These are phyloP conservation scores for Trogon melanurus DNA, from an alignment of 2,113 vertebrate species.

Conservation along the genomic window DNA sequence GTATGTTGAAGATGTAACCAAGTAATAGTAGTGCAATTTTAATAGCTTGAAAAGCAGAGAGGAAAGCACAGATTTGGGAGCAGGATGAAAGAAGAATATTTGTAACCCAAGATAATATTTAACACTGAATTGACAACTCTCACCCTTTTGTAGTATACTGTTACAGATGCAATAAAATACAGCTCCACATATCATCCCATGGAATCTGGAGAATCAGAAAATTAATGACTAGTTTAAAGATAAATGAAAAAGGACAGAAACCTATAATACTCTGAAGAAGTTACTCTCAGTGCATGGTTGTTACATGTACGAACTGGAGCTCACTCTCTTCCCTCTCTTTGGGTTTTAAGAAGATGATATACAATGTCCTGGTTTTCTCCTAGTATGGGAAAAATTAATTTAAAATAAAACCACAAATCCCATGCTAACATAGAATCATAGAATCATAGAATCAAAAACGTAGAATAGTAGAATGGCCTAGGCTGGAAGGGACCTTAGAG, in stretches of 20 bases:
- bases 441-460: no score
- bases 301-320: background rate
- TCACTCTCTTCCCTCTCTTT: background rate
- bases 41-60: background rate
- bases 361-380: background rate
- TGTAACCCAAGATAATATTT: background rate
- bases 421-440: background rate
- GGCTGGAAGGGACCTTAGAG: no score
- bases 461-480: no score
- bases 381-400: background rate
- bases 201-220: constrained; percentile 36
- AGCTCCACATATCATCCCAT: background rate
- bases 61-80: background rate
- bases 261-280: background rate
- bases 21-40: background rate
- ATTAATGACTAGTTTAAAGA: constrained; percentile 59
- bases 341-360: background rate
- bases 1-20: background rate
- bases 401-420: constrained; percentile 36
- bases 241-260: constrained; percentile 36
- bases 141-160: background rate
- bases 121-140: constrained; percentile 10
- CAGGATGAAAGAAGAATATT: background rate
- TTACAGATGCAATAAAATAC: constrained; percentile 44
- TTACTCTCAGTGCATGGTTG: background rate